Conservation (phyloP, 2,797 vertebrate genomes). For the Liasis olivaceus region DNA sequence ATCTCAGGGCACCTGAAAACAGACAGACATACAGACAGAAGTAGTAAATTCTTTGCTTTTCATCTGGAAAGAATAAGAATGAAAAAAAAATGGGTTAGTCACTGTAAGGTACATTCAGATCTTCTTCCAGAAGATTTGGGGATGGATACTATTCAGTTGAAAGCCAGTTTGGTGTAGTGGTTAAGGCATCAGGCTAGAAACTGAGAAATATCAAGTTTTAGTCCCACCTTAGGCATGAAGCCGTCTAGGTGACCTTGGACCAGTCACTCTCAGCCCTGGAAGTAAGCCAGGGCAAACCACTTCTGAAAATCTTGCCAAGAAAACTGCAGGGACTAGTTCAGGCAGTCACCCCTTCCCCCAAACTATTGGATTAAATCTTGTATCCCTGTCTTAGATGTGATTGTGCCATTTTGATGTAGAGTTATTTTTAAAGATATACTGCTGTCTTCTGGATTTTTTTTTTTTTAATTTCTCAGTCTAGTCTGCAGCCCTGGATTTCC, state of each 20-base stretch:
- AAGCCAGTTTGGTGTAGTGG: neutral
- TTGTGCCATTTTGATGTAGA: neutral
- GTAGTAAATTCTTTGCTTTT: slow-evolving; percentile 1
- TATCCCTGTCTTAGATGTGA: neutral
- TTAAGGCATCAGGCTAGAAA: neutral
- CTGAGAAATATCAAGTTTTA: neutral
- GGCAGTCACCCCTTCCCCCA: neutral
- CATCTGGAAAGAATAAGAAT: neutral
- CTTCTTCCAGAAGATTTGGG: neutral
- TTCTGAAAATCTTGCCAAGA: neutral
- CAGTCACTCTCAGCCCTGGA: neutral
- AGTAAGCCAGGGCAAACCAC: neutral
- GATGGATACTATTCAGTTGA: neutral
- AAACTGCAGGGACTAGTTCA: neutral
- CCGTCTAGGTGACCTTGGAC: neutral
- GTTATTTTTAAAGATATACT: neutral
- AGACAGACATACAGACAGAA: neutral
- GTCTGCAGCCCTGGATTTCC: neutral
- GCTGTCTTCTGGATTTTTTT: neutral
- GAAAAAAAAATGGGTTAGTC: neutral
- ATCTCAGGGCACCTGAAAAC: neutral
- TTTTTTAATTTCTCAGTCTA: neutral
- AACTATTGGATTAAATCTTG: neutral
- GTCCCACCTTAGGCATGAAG: neutral
- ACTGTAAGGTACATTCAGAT: neutral